Conservation (phyloP, 1,140 invertebrate species). For the Coelopa frigida region DNA sequence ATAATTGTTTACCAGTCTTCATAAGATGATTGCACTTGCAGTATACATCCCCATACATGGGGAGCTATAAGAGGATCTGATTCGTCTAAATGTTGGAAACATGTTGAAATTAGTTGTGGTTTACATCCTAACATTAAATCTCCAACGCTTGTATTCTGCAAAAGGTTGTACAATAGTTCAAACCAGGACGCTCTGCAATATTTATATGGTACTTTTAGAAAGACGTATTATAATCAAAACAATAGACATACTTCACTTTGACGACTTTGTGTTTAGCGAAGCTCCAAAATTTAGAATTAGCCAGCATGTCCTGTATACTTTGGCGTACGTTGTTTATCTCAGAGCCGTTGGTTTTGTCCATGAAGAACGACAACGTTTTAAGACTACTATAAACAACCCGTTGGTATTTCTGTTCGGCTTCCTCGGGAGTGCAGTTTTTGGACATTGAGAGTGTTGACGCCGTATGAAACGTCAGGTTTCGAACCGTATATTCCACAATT, state of each 20-base stretch:
- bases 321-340: no score
- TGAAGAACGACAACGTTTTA: slow-evolving; percentile 57
- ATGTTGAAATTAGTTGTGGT: slow-evolving; percentile 51
- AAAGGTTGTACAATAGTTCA: slow-evolving; percentile 55
- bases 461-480: slow-evolving; percentile 64
- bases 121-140: slow-evolving; percentile 47
- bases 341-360: slow-evolving; percentile 51
- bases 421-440: slow-evolving; percentile 51
- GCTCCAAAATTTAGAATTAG: slow-evolving; percentile 65
- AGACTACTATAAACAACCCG: slow-evolving; percentile 60
- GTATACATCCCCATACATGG: slow-evolving; percentile 56
- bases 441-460: slow-evolving; percentile 46
- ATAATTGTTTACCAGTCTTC: slow-evolving; percentile 27
- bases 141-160: slow-evolving; percentile 48
- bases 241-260: slow-evolving; percentile 44
- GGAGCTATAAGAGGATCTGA: slow-evolving; percentile 58
- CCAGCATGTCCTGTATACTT: slow-evolving; percentile 22
- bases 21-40: slow-evolving; percentile 31
- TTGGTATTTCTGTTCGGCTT: slow-evolving; percentile 65
- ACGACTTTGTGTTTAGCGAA: slow-evolving; percentile 52
- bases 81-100: slow-evolving; percentile 65
- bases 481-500: slow-evolving; percentile 62
- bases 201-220: neutral
- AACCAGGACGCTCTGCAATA: slow-evolving; percentile 56
- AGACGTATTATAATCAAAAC: neutral